Evolutionary conservation across 2,888 invertebrate species (phyloP), one percentile per base, ranked within the genome.

Genomic region (Lissonota sp.): DNA sequence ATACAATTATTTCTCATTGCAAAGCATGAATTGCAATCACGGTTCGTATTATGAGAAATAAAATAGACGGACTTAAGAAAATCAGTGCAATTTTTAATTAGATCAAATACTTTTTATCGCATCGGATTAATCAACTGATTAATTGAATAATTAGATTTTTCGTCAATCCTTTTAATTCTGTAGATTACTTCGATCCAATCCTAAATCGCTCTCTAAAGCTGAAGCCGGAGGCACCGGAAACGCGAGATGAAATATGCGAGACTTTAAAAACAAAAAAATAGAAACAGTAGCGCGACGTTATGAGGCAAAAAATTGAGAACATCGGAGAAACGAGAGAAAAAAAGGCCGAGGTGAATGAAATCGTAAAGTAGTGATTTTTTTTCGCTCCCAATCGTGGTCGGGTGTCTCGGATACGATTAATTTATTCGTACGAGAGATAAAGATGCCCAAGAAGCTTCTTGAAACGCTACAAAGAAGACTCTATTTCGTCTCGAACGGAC

Each of bases 381-480:
- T 16, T 8, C 26, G n/a, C 42, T 42, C 16, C 42, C 42, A 42
- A 51, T 67, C 14, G 8, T 26, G 26, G 14, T 14, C 53, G 53
- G 8, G 7, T 55, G 6, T 55, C 42, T 40, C 37, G 10, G 16
- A 46, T 16, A 3, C 6, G 16, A 4, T n/a, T 12, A 53, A 62
- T 53, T 12, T 39, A 4, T 26, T 60, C 46, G 16, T 40, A 49
- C 8, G 37, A 12, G 49, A 40, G 12, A 49, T 10, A 49, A 37
- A 60, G 5, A 8, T 2, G 39, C 39, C 6, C 5, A 14, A 66
- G 8, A 14, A 53, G 7, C 53, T 51, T 8, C 12, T n/a, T 26
- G 42, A 55, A n/a, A 62, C 49, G 40, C 42, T 62, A 53, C 62
- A 62, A 62, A 72, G 71, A 53, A 40, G 53, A 53, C 53, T 26